Base-by-base conservation (phyloP, 2,888 invertebrate species). In the Xestoiulus laeticollis region DNA sequence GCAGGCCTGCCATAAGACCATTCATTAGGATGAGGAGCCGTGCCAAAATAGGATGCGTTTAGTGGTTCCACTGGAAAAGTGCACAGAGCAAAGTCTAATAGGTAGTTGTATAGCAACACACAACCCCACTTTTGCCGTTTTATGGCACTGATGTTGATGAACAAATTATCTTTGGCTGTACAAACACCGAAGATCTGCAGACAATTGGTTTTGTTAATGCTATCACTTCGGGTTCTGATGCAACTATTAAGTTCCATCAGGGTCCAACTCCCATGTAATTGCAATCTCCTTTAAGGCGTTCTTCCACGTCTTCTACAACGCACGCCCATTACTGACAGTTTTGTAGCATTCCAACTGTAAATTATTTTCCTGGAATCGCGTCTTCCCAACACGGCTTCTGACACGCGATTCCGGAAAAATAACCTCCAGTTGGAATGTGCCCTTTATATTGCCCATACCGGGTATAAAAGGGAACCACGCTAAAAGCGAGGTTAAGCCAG, bases 151-250 rank as follows among this genome's bases (percentile, higher is more conserved):
- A 84, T 84, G 84, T 84, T 84, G 84, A 84, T 84, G 84, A 84
- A 84, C 84, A 84, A 84, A 84, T 84, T 84, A 84, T 43, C 84
- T 43, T 84, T 33, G 84, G 84, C 38, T 84, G 84, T 84, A 84
- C 84, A 84, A 84, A 84, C 84, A 84, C 33, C 38, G 33, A 33
- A 43, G 16, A 84, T 84, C 84, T 84, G 84, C 38, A 32, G 84
- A 84, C 84, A 84, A 84, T 84, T 84, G 84, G 84, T 84, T 84
- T 84, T 84, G 84, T 84, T 84, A 84, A 84, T 84, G 84, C 84
- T 84, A 84, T 84, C 84, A 84, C 84, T 84, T 84, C 33, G 33
- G 84, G 84, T 33, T 32, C 59, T 84, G 84, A 32, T 84, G 84
- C 38, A 84, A 84, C 84, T 84, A 84, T 84, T 84, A 84, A 84